These are phyloP conservation scores for Australoheros scitulus DNA, from an alignment of 2,113 vertebrate species.

Conservation along the genomic window DNA sequence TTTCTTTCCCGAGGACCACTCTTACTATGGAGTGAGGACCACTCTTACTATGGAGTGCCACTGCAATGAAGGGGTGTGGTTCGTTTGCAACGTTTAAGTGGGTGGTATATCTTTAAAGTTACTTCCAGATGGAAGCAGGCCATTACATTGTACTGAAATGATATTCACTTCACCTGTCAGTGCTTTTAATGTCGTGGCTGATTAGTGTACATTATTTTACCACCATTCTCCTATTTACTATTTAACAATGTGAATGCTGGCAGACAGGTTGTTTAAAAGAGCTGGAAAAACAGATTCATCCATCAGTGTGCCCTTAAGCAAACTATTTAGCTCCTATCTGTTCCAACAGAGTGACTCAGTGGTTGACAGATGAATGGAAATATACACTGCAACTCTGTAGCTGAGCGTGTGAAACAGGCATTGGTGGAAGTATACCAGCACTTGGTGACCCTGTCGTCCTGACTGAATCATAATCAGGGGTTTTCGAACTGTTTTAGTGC, in stretches of 20 bases:
- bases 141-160: no score
- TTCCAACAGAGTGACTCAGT: conserved; percentile 28
- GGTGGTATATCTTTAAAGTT: no score
- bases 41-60: no score
- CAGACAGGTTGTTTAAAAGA: not conserved
- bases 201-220: no score
- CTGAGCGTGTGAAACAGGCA: conserved; percentile 35
- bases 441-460: conserved; percentile 3
- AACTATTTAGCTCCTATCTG: conserved; percentile 1
- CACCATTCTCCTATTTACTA: no score
- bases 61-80: no score
- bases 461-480: conserved; percentile 20
- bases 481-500: conserved; percentile 19
- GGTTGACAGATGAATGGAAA: conserved; percentile 33
- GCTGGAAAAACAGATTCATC: not conserved
- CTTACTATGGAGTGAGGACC: no score
- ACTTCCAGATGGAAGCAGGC: no score
- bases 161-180: no score
- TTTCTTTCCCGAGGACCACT: no score
- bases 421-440: conserved; percentile 5
- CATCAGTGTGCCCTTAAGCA: not conserved
- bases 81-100: no score
- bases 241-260: not conserved
- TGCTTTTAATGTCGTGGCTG: no score
- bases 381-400: conserved; percentile 20